These are phyloP conservation scores for Phyllostomus hastatus DNA, from an alignment of 2,113 vertebrate species.

Conservation along the genomic window DNA sequence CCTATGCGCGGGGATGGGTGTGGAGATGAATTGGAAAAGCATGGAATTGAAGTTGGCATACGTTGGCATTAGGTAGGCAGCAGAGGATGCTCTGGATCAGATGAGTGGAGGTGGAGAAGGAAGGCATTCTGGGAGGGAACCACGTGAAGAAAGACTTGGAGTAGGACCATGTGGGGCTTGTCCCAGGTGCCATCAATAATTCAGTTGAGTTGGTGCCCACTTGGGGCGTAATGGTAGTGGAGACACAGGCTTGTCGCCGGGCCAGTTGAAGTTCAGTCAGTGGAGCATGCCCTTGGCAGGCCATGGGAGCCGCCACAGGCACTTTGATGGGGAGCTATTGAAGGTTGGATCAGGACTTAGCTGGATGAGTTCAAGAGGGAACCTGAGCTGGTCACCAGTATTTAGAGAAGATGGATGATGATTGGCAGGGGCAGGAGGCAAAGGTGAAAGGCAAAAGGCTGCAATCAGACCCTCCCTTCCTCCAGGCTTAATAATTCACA, in stretches of 20 bases:
- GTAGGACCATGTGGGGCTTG: neutral
- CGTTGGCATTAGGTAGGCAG: neutral
- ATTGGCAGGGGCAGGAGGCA: neutral
- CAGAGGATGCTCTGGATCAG: neutral
- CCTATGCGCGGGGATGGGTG: fast-evolving
- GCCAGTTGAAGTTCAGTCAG: too few species aligned
- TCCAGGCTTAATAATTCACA: neutral
- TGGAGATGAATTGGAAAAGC: neutral
- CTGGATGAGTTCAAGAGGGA: neutral
- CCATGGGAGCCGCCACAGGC: fast-evolving
- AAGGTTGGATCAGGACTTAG: neutral
- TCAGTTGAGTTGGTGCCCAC: fast-evolving
- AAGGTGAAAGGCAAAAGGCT: neutral
- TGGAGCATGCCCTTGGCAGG: neutral
- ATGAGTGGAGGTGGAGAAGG: neutral
- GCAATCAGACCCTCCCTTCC: fast-evolving
- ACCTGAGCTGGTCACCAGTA: neutral
- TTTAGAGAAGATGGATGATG: neutral
- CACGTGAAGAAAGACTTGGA: neutral
- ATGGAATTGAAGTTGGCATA: neutral
- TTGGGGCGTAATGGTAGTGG: fast-evolving
- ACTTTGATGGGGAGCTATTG: fast-evolving
- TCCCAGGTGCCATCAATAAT: fast-evolving
- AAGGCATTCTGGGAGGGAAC: neutral
- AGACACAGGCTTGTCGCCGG: fast-evolving